These are phyloP conservation scores for Oreochromis niloticus DNA, from an alignment of 2,113 vertebrate genomes.

Conservation along the genomic window DNA sequence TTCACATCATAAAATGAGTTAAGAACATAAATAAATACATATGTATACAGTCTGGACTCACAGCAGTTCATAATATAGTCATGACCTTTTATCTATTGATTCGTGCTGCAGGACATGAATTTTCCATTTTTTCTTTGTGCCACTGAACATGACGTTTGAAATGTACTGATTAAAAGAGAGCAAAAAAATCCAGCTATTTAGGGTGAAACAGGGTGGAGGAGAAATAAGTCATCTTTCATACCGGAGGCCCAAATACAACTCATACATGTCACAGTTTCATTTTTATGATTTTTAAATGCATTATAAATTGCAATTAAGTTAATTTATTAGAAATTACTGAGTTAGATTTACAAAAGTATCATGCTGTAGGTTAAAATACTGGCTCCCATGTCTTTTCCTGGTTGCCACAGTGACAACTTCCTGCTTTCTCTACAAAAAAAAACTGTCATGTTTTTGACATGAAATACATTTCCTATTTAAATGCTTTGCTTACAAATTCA, in stretches of 20 bases:
- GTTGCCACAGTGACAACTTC: not conserved
- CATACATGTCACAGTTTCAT: not conserved
- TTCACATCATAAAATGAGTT: not conserved
- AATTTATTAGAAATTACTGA: not conserved
- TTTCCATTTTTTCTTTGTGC: not conserved
- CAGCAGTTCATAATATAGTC: not conserved
- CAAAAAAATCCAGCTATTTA: not conserved
- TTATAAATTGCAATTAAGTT: not conserved
- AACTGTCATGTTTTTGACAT: not conserved
- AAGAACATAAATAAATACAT: not conserved
- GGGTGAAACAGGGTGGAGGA: not conserved
- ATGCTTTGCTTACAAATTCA: not conserved
- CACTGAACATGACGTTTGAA: not conserved
- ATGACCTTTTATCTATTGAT: not conserved
- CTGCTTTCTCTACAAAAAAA: not conserved
- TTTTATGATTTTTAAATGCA: not conserved
- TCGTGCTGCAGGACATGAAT: not conserved
- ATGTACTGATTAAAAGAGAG: not conserved
- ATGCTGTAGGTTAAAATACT: not conserved
- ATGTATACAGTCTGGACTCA: not conserved
- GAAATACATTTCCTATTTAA: not conserved
- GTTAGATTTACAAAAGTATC: not conserved
- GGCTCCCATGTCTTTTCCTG: not conserved
- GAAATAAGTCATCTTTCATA: not conserved
- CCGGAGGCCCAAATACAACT: not conserved